Percentiles rank a stretch among this genome's conserved stretches.
Evolutionary conservation across 2,888 invertebrate genomes (phyloP).

Genomic region (Hemithea aestivaria): DNA sequence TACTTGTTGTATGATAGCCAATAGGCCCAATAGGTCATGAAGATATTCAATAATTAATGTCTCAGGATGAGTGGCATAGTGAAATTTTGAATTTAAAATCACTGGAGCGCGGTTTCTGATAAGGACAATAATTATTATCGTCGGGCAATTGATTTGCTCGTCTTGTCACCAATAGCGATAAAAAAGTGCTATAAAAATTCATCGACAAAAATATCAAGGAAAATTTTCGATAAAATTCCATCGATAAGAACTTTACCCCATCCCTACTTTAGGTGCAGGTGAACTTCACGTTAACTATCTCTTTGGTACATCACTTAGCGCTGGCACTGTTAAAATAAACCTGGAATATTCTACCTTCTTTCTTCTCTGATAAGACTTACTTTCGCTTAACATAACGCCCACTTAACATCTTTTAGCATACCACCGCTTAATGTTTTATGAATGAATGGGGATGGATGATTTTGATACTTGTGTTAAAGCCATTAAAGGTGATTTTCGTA

Average conservation of each 20-base stretch:
- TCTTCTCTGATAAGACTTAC: background rate
- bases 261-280: slow-evolving; percentile 41
- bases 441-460: background rate
- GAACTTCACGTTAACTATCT: slow-evolving; percentile 57
- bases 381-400: background rate
- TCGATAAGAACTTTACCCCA: slow-evolving; percentile 18
- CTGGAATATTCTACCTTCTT: background rate
- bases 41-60: no score
- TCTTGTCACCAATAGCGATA: no score
- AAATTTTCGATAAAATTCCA: no score
- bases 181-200: no score
- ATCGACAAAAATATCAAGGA: no score
- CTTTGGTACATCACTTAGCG: slow-evolving; percentile 50
- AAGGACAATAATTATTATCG: no score
- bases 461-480: background rate
- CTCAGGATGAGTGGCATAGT: no score
- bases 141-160: no score
- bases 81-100: no score
- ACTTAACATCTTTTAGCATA: background rate
- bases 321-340: slow-evolving; percentile 25
- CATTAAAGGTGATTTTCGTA: slow-evolving; percentile 1
- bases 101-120: no score
- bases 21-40: no score
- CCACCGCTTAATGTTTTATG: slow-evolving; percentile 6
- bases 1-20: no score